Conservation (phyloP, 2,888 invertebrate genomes). For the Cryptocheilus praepositus region DNA sequence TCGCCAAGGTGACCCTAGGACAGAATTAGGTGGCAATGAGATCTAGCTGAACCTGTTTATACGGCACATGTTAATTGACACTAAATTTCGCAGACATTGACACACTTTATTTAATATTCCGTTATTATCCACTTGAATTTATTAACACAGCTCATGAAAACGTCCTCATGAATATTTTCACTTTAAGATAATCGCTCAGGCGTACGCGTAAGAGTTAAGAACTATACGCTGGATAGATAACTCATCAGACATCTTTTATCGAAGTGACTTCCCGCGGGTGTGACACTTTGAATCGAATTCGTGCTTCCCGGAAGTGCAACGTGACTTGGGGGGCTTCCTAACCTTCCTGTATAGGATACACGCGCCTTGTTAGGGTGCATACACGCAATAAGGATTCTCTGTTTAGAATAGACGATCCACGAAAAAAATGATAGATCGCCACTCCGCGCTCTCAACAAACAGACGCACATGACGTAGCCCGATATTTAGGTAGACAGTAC, state of each 20-base stretch:
- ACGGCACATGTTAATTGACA: background rate
- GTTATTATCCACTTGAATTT: background rate
- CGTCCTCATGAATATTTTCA: too few relatives aligned
- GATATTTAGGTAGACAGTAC: background rate
- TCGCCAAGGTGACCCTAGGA: conserved; percentile 94
- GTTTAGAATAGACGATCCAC: too few relatives aligned
- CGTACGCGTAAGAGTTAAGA: background rate
- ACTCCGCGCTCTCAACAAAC: too few relatives aligned
- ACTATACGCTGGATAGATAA: background rate
- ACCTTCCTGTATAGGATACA: conserved; percentile 32
- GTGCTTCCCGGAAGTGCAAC: conserved; percentile 44
- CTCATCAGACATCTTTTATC: background rate
- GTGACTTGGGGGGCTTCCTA: conserved; percentile 34
- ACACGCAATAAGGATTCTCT: too few relatives aligned
- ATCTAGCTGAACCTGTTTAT: background rate
- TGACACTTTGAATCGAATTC: conserved; percentile 39
- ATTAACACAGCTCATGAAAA: background rate
- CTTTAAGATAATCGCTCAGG: background rate
- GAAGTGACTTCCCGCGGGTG: background rate
- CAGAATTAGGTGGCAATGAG: too few relatives aligned
- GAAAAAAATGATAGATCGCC: too few relatives aligned
- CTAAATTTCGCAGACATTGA: background rate
- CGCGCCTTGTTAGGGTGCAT: too few relatives aligned
- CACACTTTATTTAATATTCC: background rate
- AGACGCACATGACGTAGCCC: background rate